Base-by-base conservation (phyloP, 2,113 vertebrate genomes). In the Anarrhichthys ocellatus region DNA sequence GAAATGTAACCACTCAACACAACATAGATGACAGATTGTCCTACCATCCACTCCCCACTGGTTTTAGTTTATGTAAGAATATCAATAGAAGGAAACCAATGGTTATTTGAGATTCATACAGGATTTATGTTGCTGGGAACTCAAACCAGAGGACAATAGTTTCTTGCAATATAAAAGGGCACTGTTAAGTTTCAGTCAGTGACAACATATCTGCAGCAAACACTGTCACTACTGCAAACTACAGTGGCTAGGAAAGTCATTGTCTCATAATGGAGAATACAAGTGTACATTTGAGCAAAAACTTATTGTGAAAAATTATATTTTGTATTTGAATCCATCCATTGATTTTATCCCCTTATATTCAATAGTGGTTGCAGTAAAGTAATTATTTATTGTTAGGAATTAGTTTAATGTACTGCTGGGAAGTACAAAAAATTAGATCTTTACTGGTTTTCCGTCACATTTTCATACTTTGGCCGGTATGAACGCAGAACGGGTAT, bases 41-140 rank as follows among this genome's bases (percentile, higher is more conserved):
- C 42, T 13, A 27, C 6, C 29, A 48, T 22, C 2, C 10, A 44
- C 9, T 1, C 9, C 0, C n/a, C 24, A 6, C 8, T 56, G 24
- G 59, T 86, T 78, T 81, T 32, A 22, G 1, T 80, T 63, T 24
- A n/a, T 34, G 14, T 63, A 34, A 72, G 18, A 9, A 17, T 15
- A 27, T 11, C 0, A 1, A 9, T 11, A 20, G 46, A 78, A 67
- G 44, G 6, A 79, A 77, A 82, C 42, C 56, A 27, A 11, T 46
- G n/a, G 27, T 42, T 68, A 8, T 22, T 36, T 58, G 2, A 72
- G 13, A 56, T 71, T 15, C 4, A 6, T n/a, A 10, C 9, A 22
- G n/a, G 62, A 10, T 67, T 34, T 27, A 34, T 14, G 2, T 66
- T n/a, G 4, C 17, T 18, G 54, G 17, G 24, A 44, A 40, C 2